Evolutionary conservation across 2,113 vertebrate genomes (phyloP).

Genomic region (Leiothrix lutea): DNA sequence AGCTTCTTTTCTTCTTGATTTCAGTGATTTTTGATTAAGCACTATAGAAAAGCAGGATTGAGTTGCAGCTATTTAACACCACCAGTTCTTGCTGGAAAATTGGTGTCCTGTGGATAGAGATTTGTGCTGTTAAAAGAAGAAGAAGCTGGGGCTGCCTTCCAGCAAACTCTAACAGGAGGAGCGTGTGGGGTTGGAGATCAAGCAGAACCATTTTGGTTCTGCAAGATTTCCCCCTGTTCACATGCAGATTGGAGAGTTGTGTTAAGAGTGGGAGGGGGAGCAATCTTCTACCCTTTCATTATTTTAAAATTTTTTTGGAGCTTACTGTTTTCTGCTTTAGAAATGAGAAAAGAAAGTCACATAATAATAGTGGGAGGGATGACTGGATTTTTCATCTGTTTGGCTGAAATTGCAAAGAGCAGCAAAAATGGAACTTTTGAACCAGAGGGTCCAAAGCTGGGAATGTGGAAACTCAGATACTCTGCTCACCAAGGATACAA

Average conservation of each 20-base stretch:
- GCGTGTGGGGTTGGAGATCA: fast-evolving
- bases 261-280: not conserved
- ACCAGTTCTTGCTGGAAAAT: not conserved
- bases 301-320: not conserved
- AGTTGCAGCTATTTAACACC: not conserved
- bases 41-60: not conserved
- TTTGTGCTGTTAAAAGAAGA: not conserved
- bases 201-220: not conserved
- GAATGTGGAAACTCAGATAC: not conserved
- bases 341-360: not conserved
- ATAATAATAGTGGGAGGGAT: not conserved
- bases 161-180: not conserved
- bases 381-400: not conserved
- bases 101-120: fast-evolving
- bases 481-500: not conserved
- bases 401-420: not conserved
- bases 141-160: not conserved
- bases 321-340: not conserved
- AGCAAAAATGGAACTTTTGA: not conserved
- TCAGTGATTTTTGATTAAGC: conserved; percentile 3
- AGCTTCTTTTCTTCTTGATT: not conserved
- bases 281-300: not conserved
- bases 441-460: not conserved
- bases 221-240: not conserved
- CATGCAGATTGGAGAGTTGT: not conserved